Evolutionary conservation across 2,797 vertebrate genomes (phyloP).

Genomic region (Sebastes matsubarae): DNA sequence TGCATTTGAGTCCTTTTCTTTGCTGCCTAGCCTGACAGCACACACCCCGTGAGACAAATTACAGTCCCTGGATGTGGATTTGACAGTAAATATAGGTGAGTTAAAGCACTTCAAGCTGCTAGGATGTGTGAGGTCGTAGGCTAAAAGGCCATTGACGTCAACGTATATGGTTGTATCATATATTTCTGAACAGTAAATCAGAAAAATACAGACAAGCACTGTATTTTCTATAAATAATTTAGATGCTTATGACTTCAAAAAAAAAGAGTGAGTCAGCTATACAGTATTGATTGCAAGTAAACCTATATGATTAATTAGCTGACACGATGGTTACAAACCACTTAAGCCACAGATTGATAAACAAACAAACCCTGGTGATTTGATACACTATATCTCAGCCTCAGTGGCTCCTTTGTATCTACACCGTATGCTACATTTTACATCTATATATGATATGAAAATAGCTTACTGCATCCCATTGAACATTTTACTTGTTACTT

Average conservation of each 20-base stretch:
- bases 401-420: background rate
- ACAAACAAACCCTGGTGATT: constrained; percentile 37
- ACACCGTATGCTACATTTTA: background rate
- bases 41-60: background rate
- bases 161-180: background rate
- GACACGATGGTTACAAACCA: constrained; percentile 26
- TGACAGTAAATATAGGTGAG: background rate
- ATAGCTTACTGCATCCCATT: background rate
- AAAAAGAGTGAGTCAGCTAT: background rate
- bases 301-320: constrained; percentile 31
- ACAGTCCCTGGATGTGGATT: background rate
- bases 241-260: background rate
- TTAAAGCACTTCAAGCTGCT: background rate
- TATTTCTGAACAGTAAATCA: background rate
- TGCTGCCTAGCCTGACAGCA: no score
- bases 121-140: background rate
- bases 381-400: background rate
- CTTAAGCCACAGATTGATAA: constrained; percentile 35
- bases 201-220: background rate
- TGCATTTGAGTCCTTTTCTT: background rate
- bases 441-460: background rate
- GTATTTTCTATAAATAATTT: background rate
- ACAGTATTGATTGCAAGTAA: constrained; percentile 3
- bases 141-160: background rate
- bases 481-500: background rate